Percentiles rank a stretch among this genome's conserved stretches.
Evolutionary conservation across 2,888 invertebrate species (phyloP).

Genomic region (Conops quadrifasciatus): DNA sequence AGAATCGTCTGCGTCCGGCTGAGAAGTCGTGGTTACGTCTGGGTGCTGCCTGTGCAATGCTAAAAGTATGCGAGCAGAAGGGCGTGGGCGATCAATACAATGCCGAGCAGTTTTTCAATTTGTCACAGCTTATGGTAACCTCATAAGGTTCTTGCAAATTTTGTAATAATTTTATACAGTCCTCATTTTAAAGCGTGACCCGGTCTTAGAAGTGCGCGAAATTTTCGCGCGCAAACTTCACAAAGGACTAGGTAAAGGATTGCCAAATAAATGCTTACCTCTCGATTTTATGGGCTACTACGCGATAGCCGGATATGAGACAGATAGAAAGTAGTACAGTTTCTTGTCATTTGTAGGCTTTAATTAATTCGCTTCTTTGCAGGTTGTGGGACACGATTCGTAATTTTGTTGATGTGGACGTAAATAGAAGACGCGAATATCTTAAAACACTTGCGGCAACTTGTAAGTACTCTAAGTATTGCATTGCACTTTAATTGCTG

Average conservation of each 20-base stretch:
- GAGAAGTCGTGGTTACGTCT: conserved; percentile 94
- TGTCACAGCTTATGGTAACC: conserved; percentile 89
- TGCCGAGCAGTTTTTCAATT: conserved; percentile 92
- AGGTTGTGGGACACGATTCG: conserved; percentile 68
- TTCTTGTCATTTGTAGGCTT: background rate
- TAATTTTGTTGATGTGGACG: conserved; percentile 87
- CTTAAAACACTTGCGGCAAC: conserved; percentile 80
- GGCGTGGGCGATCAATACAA: conserved; percentile 95
- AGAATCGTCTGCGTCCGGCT: conserved; percentile 78
- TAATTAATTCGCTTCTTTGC: conserved; percentile 19
- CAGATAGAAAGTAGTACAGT: conserved; percentile 74
- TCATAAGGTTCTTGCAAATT: background rate
- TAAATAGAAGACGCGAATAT: conserved; percentile 90
- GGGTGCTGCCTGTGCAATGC: conserved; percentile 93
- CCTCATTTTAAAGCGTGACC: conserved; percentile 69
- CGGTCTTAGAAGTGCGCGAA: conserved; percentile 85
- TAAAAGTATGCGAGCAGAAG: conserved; percentile 96
- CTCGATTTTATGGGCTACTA: conserved; percentile 97
- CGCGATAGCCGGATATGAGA: conserved; percentile 88
- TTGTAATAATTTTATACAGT: background rate
- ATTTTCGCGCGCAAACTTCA: conserved; percentile 91
- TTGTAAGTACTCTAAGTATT: conserved; percentile 50
- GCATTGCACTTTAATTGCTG: too few species aligned
- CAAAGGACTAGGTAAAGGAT: conserved; percentile 83
- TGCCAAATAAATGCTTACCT: conserved; percentile 90